Base-by-base conservation (phyloP, 2,113 vertebrate genomes). In the Synchiropus splendidus region DNA sequence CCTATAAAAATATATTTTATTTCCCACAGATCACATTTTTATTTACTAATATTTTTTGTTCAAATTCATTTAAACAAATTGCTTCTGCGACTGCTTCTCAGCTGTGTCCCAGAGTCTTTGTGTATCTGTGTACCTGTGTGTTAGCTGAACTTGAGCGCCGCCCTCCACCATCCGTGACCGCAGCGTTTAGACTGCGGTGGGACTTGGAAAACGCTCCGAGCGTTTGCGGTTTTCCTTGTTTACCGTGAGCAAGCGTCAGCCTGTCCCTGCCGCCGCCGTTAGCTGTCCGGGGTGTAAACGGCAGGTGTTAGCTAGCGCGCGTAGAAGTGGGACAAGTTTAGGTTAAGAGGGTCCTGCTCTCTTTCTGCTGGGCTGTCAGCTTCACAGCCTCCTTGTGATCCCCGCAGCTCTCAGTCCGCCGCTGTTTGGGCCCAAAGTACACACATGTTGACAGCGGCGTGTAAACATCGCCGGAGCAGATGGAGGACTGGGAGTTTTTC, bases 271-370 rank as follows among this genome's bases (percentile, higher is more conserved):
- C 9, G 21, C 21, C 4, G 21, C 21, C 4, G 21, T 27, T 27
- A 27, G 21, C 21, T 5, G 21, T 27, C 21, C 4, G 21, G 21
- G n/a, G n/a, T n/a, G n/a, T n/a, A n/a, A n/a, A n/a, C n/a, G n/a
- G n/a, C n/a, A n/a, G n/a, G n/a, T n/a, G n/a, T n/a, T n/a, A 27
- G 21, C 21, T 27, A 27, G 21, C 21, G 21, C 8, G 21, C 8
- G 21, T 27, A 27, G 8, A 27, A 27, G 21, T 18, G 16, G 40
- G 36, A 5, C 30, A 35, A 57, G 46, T n/a, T 27, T 53, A 50
- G 67, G 56, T 72, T 61, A 66, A 70, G 57, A 61, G 58, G 70
- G 66, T 72, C 41, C 61, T 50, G 42, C 58, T 64, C 56, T 54
- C 40, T n/a, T 34, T 66, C 49, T 65, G 39, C 42, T 36, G 36